Base-by-base conservation (phyloP, 2,113 vertebrate species). In the Ahaetulla prasina region DNA sequence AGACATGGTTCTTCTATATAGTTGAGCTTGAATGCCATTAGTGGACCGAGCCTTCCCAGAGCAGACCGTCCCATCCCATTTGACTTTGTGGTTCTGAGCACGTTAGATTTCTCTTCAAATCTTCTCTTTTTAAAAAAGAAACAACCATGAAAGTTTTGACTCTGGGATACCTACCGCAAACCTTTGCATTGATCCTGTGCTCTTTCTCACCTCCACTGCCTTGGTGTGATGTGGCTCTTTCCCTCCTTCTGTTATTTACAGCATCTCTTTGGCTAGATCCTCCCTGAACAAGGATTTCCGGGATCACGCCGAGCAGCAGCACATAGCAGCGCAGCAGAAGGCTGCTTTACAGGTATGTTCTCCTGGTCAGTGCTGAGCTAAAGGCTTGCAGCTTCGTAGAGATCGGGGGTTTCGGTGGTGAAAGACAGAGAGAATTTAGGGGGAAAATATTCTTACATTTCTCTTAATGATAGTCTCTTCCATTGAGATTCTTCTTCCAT, bases 251-350 rank as follows among this genome's bases (percentile, higher is more conserved):
- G 22, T 94, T 89, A 55, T n/a, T 97, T 94, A 30, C 94, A 99
- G 98, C 95, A 98, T 99, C 87, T 97, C 99, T 0, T 98, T 99
- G 23, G 96, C 98, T 95, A 98, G 98, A 90, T 97, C 98, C 18
- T 96, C 97, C 0, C 97, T 98, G 30, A 99, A 97, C 89, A 98
- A 99, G 96, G 99, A 99, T 94, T 98, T 98, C 91, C 97, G 98
- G 94, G 99, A 99, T 91, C 98, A 98, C 7, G 99, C 99, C 0
- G 99, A 99, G 94, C 99, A 99, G 90, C 99, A 99, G 97, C 99
- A 99, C 93, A 99, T 99, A 0, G 99, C 99, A 55, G 99, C 99
- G 53, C 99, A 99, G 60, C 99, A 99, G 97, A 99, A 99, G 96
- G 98, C 99, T 91, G 99, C 99, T 23, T 93, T 99, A 94, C 99